Conservation (phyloP, 1,140 invertebrate genomes). For the Lineus longissimus region DNA sequence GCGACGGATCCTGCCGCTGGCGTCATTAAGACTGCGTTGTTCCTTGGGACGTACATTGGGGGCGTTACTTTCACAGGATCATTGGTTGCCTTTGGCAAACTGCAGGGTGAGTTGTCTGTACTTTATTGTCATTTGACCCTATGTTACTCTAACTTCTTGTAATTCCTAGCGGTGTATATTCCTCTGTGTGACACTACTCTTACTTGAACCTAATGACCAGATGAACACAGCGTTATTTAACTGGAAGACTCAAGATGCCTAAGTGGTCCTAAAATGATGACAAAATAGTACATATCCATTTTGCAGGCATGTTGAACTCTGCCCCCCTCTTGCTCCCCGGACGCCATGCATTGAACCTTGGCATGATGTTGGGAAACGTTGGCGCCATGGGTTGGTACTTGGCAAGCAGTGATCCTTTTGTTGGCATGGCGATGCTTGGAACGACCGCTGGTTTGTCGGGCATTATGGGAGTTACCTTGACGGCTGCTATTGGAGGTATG, state of each 20-base stretch:
- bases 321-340: constrained; percentile 78
- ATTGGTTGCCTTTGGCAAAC: constrained; percentile 85
- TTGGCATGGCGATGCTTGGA: constrained; percentile 66
- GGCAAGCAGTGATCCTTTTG: constrained; percentile 61
- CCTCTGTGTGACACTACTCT: neutral
- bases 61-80: constrained; percentile 87
- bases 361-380: constrained; percentile 66
- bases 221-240: too few species aligned
- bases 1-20: constrained; percentile 76
- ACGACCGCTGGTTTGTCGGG: constrained; percentile 70
- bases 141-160: neutral
- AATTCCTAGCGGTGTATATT: neutral
- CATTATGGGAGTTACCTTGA: constrained; percentile 80
- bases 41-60: constrained; percentile 85
- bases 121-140: neutral
- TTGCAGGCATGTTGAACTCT: constrained; percentile 68
- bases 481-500: constrained; percentile 80
- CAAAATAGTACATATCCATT: neutral
- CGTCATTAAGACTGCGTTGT: constrained; percentile 81
- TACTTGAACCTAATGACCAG: too few species aligned
- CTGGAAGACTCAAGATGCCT: too few species aligned
- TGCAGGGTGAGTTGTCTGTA: constrained; percentile 61
- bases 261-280: too few species aligned
- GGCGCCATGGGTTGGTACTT: constrained; percentile 70
- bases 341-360: constrained; percentile 71